Conservation (phyloP, 2,797 vertebrate species). For the Rallus crepitans region DNA sequence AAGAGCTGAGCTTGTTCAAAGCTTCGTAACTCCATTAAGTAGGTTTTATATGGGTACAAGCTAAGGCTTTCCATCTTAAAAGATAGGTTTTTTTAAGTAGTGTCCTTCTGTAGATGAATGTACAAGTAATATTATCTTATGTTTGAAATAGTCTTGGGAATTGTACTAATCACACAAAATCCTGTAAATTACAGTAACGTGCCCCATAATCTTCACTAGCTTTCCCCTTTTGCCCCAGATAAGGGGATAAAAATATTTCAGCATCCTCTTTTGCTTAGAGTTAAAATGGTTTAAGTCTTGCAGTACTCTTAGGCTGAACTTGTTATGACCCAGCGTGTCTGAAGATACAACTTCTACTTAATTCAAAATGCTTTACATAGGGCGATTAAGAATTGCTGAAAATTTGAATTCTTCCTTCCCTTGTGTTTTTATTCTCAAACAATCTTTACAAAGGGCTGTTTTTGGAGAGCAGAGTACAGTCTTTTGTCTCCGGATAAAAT, state of each 20-base stretch:
- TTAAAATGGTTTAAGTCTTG: slow-evolving; percentile 48
- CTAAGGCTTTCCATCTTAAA: slow-evolving; percentile 3
- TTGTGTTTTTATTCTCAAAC: slow-evolving; percentile 62
- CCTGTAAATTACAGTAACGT: slow-evolving; percentile 23
- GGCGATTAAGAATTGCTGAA: slow-evolving; percentile 46
- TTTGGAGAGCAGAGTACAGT: slow-evolving; percentile 65
- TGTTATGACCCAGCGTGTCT: slow-evolving; percentile 51
- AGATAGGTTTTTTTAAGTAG: background rate
- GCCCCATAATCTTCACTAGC: background rate
- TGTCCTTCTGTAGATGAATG: background rate
- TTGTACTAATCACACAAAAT: slow-evolving; percentile 9
- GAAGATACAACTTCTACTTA: slow-evolving; percentile 56
- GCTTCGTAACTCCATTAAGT: background rate
- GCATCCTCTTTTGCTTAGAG: slow-evolving; percentile 1
- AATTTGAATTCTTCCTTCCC: slow-evolving; percentile 46
- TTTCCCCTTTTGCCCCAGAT: slow-evolving; percentile 40
- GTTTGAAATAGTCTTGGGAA: slow-evolving; percentile 10
- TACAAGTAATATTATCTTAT: background rate
- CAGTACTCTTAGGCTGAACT: slow-evolving; percentile 47
- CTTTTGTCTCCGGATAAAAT: slow-evolving; percentile 71
- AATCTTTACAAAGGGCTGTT: slow-evolving; percentile 67
- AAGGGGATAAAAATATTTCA: slow-evolving; percentile 48
- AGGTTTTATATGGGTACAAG: background rate
- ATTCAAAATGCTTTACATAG: slow-evolving; percentile 47
- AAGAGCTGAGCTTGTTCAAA: background rate